phyloP scores from a whole-genome alignment of 2,113 vertebrate genomes.

The Syngnathus typhle region DNA sequence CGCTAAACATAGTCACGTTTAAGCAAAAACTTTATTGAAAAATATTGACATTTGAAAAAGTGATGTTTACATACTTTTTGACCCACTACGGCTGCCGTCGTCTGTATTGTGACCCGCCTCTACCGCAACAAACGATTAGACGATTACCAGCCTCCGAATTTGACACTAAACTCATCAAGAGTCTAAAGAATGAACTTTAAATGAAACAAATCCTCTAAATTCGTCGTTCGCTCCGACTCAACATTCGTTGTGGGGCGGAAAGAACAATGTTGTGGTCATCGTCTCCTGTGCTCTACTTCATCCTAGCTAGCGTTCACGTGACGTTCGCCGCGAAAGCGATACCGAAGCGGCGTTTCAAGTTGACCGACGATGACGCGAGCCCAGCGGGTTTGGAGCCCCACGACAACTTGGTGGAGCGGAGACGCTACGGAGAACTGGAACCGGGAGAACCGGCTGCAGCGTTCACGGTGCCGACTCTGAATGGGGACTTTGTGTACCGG shows the following conservation, averaged over 20 bases:
- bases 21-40: too few species aligned
- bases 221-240: neutral
- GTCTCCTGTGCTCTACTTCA: constrained; percentile 18
- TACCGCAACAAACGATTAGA: neutral
- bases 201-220: neutral
- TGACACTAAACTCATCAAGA: neutral
- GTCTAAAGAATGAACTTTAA: neutral
- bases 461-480: constrained; percentile 66
- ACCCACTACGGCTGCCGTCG: neutral
- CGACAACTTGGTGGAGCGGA: neutral
- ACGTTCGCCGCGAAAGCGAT: neutral
- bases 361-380: neutral
- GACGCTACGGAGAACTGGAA: constrained; percentile 34
- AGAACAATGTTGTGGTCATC: constrained; percentile 7
- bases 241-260: neutral
- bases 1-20: too few species aligned
- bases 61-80: neutral
- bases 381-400: neutral
- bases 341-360: constrained; percentile 6
- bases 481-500: constrained; percentile 62
- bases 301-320: constrained; percentile 17
- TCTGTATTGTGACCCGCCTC: neutral
- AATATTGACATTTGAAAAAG: neutral
- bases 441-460: constrained; percentile 57
- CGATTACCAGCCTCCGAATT: neutral